A percentile compares a stretch with the other conserved stretches of the same genome.
Evolutionary conservation across 2,797 vertebrate genomes (phyloP).

Genomic region (Rhinatrema bivittatum): DNA sequence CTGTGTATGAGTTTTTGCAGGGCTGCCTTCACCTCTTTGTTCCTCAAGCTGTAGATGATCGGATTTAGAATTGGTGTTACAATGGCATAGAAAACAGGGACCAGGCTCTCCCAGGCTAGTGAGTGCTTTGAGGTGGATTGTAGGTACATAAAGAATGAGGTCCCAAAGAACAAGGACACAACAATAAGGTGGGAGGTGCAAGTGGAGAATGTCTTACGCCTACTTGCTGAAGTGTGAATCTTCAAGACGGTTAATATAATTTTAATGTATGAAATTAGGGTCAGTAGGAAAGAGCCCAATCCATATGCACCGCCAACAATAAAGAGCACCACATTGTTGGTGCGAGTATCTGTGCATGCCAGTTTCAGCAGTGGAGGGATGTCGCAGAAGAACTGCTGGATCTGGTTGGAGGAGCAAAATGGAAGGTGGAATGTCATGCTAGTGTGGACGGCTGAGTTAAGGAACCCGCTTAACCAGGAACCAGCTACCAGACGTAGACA

Average conservation of each 20-base stretch:
- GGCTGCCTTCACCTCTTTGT: neutral
- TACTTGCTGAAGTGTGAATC: conserved; percentile 1
- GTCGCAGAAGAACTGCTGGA: conserved; percentile 46
- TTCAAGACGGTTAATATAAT: conserved; percentile 5
- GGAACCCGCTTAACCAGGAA: conserved; percentile 21
- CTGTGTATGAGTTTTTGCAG: too few species aligned
- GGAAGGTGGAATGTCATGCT: conserved; percentile 26
- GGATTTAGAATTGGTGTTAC: neutral
- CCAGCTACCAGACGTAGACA: conserved; percentile 21
- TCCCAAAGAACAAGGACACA: conserved; percentile 27
- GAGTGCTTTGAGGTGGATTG: conserved; percentile 14
- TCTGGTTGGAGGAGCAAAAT: conserved; percentile 32
- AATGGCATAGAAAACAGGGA: conserved; percentile 9
- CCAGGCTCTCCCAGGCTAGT: conserved; percentile 10
- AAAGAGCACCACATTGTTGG: conserved; percentile 25
- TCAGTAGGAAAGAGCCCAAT: conserved; percentile 1
- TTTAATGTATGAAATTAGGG: conserved; percentile 6
- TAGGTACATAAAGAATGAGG: conserved; percentile 31
- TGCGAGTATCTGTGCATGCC: conserved; percentile 25
- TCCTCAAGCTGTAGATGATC: neutral
- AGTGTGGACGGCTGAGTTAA: conserved; percentile 25
- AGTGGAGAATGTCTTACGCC: conserved; percentile 22
- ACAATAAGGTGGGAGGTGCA: conserved; percentile 25
- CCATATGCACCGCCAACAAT: conserved; percentile 27
- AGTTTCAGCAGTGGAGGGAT: conserved; percentile 36